Base-by-base conservation (phyloP, 2,113 vertebrate genomes). In the Lepus europaeus region DNA sequence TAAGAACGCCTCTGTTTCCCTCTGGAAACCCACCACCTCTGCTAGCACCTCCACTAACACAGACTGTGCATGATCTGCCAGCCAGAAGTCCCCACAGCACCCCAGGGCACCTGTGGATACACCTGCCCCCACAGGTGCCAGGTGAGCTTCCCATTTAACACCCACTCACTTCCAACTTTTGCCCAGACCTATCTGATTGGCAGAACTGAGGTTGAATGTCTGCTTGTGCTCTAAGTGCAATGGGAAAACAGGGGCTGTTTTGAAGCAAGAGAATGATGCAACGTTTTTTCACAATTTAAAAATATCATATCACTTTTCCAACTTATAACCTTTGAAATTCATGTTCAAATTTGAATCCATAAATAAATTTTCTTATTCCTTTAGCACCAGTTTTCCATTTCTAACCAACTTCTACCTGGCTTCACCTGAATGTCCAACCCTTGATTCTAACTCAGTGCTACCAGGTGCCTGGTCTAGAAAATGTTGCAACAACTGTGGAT, bases 381-480 rank as follows among this genome's bases (percentile, higher is more conserved):
- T 87, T 76, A 82, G 31, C 10, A 61, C 27, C 29, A 85, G 11
- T 2, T 31, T 64, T 85, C 51, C 80, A 0, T 74, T 87, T 81
- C n/a, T 78, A 87, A 84, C 25, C 36, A 73, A 29, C 36, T 66
- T 89, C 66, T 70, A 59, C 9, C 6, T 87, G 49, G 29, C 33
- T 79, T 78, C 13, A 73, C 31, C 51, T 68, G 16, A 87, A 81
- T 33, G 19, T 84, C 49, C 39, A 31, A 33, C 59, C 33, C 59
- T 87, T 36, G 89, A 53, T 80, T 23, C 16, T 33, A 16, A 45
- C 61, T 89, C 69, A 8, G 13, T 77, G 49, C 68, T 87, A 33
- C 63, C 31, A 77, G 17, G 29, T 53, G 9, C 74, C 20, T 81
- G 59, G 85, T 91, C 89, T 83, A 53, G 70, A 77, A 95, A 95